Conservation (phyloP, 2,888 invertebrate genomes). For the Eueremaeus valkanovi region DNA sequence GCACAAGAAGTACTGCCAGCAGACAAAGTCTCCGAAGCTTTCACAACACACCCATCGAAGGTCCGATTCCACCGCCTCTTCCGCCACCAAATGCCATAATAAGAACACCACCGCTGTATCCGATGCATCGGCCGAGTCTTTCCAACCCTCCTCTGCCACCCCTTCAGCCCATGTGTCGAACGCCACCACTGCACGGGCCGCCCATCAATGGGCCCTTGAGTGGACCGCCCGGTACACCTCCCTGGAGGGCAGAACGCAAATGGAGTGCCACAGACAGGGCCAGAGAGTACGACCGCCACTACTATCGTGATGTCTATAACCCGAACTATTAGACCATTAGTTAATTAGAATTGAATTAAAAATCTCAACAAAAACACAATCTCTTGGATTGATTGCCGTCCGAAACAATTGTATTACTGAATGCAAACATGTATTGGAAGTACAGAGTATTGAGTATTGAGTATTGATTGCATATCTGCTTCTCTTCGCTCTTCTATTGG, state of each 20-base stretch:
- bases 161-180: constrained; percentile 25
- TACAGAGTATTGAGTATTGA: too few relatives aligned
- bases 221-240: constrained; percentile 19
- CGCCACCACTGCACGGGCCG: constrained; percentile 3
- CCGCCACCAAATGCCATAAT: constrained; percentile 35
- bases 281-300: constrained; percentile 33
- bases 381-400: constrained; percentile 24
- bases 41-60: constrained; percentile 17
- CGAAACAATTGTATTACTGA: constrained; percentile 17
- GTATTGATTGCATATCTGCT: constrained; percentile 18
- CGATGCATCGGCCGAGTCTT: constrained; percentile 40
- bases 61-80: constrained; percentile 6
- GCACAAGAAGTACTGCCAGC: constrained; percentile 24
- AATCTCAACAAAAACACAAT: background rate
- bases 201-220: constrained; percentile 23
- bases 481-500: background rate
- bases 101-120: constrained; percentile 39
- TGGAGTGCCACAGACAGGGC: constrained; percentile 17
- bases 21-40: constrained; percentile 24
- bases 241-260: constrained; percentile 37
- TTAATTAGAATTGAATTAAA: background rate
- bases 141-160: constrained; percentile 28
- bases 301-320: constrained; percentile 41
- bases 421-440: background rate
- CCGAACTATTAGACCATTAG: constrained; percentile 37